A percentile compares a stretch with the other conserved stretches of the same genome.
phyloP scores from a whole-genome alignment of 1,140 invertebrate species.

The Heliconius congener region DNA sequence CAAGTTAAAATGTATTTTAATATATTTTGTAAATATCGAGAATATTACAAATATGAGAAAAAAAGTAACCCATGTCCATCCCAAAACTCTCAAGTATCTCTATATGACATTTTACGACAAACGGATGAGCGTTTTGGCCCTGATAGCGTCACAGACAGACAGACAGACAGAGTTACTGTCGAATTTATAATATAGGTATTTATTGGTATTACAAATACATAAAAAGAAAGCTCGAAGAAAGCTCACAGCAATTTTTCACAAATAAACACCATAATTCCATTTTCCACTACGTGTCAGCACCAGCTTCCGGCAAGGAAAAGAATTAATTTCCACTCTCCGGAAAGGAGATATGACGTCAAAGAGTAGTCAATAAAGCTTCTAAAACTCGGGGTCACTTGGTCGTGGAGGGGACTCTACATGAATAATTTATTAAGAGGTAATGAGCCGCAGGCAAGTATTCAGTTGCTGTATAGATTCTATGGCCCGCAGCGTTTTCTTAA shows the following conservation, averaged over 20 bases:
- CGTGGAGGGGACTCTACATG: conserved; percentile 36
- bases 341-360: conserved; percentile 26
- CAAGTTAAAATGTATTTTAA: too few relatives aligned
- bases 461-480: conserved; percentile 25
- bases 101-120: too few relatives aligned
- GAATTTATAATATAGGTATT: too few relatives aligned
- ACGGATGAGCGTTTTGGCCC: too few relatives aligned
- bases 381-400: conserved; percentile 31
- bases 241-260: background rate
- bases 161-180: too few relatives aligned
- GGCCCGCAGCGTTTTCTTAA: conserved; percentile 23
- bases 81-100: too few relatives aligned
- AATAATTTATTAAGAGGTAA: conserved; percentile 60
- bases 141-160: too few relatives aligned
- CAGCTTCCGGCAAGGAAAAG: background rate
- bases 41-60: too few relatives aligned
- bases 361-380: conserved; percentile 28
- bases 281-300: conserved; percentile 1
- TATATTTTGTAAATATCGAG: too few relatives aligned
- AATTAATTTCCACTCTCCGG: conserved; percentile 18
- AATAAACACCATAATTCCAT: conserved; percentile 8
- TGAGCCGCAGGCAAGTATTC: conserved; percentile 45
- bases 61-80: too few relatives aligned
- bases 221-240: background rate
- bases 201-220: background rate